These are phyloP conservation scores for Geococcyx californianus DNA, from an alignment of 2,113 vertebrate species.

Conservation along the genomic window DNA sequence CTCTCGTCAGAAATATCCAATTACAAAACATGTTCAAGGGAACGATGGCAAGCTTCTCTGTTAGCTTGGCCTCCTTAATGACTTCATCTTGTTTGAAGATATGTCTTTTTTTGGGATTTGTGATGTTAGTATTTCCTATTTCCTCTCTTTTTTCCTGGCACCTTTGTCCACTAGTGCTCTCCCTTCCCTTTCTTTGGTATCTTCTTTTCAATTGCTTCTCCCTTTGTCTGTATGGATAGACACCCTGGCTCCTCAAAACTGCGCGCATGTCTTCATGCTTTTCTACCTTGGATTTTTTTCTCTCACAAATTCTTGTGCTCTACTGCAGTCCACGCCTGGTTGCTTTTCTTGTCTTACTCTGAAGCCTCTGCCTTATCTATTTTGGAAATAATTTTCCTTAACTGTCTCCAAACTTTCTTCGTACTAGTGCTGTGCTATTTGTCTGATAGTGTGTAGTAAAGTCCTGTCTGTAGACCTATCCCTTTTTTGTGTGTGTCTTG, in stretches of 20 bases:
- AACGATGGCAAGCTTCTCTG: not conserved
- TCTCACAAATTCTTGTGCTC: not conserved
- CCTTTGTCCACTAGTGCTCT: not conserved
- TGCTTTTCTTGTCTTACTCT: not conserved
- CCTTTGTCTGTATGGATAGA: not conserved
- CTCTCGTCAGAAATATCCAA: not conserved
- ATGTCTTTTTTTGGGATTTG: not conserved
- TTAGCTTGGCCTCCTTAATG: not conserved
- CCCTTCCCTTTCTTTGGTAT: not conserved
- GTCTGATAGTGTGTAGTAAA: not conserved
- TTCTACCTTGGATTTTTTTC: not conserved
- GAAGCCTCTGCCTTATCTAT: not conserved
- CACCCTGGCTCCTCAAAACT: not conserved
- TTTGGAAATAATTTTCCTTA: not conserved
- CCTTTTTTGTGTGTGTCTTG: not conserved
- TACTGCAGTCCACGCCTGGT: not conserved
- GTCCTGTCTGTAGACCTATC: not conserved
- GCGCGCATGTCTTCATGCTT: accelerated
- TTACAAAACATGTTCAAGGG: not conserved
- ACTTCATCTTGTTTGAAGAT: not conserved
- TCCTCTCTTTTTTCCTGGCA: not conserved
- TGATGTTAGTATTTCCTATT: not conserved
- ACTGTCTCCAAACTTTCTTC: not conserved
- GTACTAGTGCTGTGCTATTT: not conserved
- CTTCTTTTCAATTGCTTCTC: not conserved